phyloP scores from a whole-genome alignment of 2,113 vertebrate species.

The Silurus asotus region DNA sequence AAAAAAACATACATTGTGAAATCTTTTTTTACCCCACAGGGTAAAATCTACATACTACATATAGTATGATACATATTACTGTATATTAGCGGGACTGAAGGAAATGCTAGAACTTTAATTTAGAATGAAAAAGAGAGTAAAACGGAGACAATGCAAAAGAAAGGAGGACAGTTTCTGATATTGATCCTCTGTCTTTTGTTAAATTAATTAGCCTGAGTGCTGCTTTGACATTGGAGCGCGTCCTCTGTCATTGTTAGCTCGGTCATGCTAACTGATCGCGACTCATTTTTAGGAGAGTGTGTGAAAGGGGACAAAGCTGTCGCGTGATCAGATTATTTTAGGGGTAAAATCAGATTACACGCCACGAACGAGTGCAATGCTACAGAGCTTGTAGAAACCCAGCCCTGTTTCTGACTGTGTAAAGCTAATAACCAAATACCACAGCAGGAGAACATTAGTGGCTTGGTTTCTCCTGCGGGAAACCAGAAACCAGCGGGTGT shows the following conservation, averaged over 20 bases:
- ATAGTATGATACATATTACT: background rate
- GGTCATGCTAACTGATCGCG: background rate
- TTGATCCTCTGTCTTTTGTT: constrained; percentile 16
- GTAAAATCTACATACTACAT: background rate
- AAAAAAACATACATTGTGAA: background rate
- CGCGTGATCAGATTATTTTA: background rate
- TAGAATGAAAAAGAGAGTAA: background rate
- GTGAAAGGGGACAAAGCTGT: background rate
- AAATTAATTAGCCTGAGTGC: constrained; percentile 45
- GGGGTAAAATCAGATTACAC: background rate
- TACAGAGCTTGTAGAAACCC: background rate
- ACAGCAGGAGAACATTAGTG: background rate
- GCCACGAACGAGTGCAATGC: background rate
- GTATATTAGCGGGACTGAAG: background rate
- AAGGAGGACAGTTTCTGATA: constrained; percentile 45
- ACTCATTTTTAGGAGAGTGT: background rate
- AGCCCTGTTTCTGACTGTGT: background rate
- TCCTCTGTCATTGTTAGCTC: constrained; percentile 3
- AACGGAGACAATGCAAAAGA: background rate
- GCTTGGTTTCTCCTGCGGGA: background rate
- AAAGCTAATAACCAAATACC: background rate
- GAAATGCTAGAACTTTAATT: background rate
- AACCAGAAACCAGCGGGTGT: background rate
- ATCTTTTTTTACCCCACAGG: background rate
- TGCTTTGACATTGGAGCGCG: constrained; percentile 41